Conservation (phyloP, 2,888 invertebrate species). For the Dryocosmus kuriphilus region DNA sequence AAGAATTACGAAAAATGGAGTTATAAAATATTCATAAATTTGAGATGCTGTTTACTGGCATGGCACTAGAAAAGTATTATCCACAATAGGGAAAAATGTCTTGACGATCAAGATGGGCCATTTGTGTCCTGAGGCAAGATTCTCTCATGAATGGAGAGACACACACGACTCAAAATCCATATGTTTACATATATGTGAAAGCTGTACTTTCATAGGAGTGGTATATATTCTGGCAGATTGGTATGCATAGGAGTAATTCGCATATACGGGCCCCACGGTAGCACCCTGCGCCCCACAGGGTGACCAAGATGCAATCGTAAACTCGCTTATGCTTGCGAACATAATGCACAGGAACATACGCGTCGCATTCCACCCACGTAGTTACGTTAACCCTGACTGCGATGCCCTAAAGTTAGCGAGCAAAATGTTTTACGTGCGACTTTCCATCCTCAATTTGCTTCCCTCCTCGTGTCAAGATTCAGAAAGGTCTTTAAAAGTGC, state of each 20-base stretch:
- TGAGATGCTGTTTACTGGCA: background rate
- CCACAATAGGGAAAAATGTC: slow-evolving; percentile 12
- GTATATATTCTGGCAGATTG: slow-evolving; percentile 25
- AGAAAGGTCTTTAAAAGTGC: background rate
- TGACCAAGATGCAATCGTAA: slow-evolving; percentile 58
- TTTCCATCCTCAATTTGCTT: slow-evolving; percentile 44
- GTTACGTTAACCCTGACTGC: slow-evolving; percentile 65
- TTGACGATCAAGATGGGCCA: slow-evolving; percentile 33
- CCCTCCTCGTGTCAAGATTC: background rate
- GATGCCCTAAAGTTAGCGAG: slow-evolving; percentile 56
- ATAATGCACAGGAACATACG: slow-evolving; percentile 47
- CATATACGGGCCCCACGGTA: slow-evolving; percentile 11
- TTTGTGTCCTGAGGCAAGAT: background rate
- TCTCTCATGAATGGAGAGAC: slow-evolving; percentile 29
- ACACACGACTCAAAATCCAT: background rate
- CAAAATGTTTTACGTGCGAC: slow-evolving; percentile 57
- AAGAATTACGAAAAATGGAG: background rate
- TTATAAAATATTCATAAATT: background rate
- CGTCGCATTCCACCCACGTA: slow-evolving; percentile 65
- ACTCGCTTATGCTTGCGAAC: slow-evolving; percentile 56
- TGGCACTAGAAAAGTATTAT: slow-evolving; percentile 8
- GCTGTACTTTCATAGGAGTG: background rate
- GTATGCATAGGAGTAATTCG: slow-evolving; percentile 38
- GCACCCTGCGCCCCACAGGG: slow-evolving; percentile 29
- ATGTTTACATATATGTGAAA: background rate